These are phyloP conservation scores for Rotaria macrura DNA, from an alignment of 2,888 invertebrate genomes.

Conservation along the genomic window DNA sequence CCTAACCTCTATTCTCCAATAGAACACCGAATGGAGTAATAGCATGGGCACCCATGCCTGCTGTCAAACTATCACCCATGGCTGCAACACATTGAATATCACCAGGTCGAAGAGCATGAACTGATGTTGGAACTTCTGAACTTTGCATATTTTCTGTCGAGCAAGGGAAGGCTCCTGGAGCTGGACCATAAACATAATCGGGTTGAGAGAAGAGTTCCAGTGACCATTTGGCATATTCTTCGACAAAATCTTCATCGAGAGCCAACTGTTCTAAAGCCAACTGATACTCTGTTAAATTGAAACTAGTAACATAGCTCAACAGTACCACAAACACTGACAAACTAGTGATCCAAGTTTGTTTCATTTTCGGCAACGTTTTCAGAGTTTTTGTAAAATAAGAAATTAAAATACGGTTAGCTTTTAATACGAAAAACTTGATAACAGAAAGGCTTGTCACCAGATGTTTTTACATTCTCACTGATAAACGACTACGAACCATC, in stretches of 20 bases:
- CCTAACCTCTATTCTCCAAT: constrained; percentile 40
- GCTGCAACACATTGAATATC: constrained; percentile 40
- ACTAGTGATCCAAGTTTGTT: background rate
- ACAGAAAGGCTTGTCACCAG: background rate
- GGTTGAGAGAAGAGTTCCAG: background rate
- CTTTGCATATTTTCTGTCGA: background rate
- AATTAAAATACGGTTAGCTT: background rate
- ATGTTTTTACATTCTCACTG: background rate
- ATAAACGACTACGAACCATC: no score
- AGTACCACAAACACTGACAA: background rate
- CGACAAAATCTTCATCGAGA: background rate
- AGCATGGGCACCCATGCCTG: constrained; percentile 42
- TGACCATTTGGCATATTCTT: background rate
- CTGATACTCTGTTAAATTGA: background rate
- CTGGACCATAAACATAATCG: background rate
- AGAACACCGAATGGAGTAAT: constrained; percentile 38
- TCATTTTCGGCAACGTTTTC: background rate
- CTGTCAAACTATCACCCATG: constrained; percentile 41
- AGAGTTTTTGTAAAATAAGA: background rate
- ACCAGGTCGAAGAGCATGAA: constrained; percentile 40
- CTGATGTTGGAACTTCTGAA: constrained; percentile 34
- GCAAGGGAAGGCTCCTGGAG: background rate
- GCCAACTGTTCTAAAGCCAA: background rate
- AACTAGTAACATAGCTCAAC: background rate
- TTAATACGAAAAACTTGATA: background rate